phyloP scores from a whole-genome alignment of 2,888 invertebrate species.

The Cosmia trapezina region DNA sequence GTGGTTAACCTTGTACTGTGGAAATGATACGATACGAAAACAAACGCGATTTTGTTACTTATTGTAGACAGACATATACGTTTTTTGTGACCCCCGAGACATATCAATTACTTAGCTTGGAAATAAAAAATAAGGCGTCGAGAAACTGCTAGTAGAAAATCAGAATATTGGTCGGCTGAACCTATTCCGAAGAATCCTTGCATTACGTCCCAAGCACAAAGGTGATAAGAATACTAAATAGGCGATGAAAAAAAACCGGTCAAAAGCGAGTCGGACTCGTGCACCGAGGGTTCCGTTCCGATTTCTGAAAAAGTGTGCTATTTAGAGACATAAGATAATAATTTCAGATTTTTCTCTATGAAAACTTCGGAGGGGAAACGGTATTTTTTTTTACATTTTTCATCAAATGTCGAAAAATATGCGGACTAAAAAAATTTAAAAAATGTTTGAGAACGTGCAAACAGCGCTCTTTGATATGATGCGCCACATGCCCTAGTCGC shows the following conservation, averaged over 20 bases:
- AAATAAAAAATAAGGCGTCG: conserved; percentile 49
- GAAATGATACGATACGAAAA: conserved; percentile 61
- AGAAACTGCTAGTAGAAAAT: conserved; percentile 26
- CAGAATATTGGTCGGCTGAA: conserved; percentile 35
- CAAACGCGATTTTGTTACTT: conserved; percentile 61
- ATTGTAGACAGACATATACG: conserved; percentile 49
- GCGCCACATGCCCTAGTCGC: too few relatives aligned
- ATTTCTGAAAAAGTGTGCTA: too few relatives aligned
- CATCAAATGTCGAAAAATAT: too few relatives aligned
- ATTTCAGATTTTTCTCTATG: too few relatives aligned
- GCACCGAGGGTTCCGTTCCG: too few relatives aligned
- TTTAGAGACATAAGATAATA: too few relatives aligned
- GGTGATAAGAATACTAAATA: conserved; percentile 54
- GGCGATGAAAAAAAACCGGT: conserved; percentile 36
- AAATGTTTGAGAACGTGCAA: too few relatives aligned
- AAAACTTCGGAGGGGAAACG: too few relatives aligned
- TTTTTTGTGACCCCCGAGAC: conserved; percentile 59
- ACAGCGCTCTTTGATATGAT: too few relatives aligned
- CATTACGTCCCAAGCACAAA: conserved; percentile 30
- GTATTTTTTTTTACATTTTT: too few relatives aligned
- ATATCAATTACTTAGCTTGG: conserved; percentile 59
- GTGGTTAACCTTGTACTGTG: conserved; percentile 61
- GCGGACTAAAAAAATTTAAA: too few relatives aligned
- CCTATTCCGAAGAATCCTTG: conserved; percentile 22
- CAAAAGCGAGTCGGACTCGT: too few relatives aligned